Base-by-base conservation (phyloP, 2,888 invertebrate species). In the Eulithis testata region DNA sequence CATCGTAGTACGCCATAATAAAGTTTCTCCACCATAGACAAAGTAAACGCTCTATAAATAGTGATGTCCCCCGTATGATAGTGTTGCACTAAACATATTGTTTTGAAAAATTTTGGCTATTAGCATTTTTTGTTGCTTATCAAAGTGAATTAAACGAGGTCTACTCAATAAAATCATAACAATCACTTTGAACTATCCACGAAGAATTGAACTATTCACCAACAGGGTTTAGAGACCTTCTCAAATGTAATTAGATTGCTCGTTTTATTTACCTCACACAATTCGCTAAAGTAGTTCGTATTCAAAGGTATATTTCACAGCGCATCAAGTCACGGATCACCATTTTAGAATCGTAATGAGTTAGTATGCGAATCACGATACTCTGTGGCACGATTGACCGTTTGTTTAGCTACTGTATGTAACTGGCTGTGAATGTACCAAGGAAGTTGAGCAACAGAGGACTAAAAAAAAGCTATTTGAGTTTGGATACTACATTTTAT, bases 271-370 rank as follows among this genome's bases (percentile, higher is more conserved):
- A 31, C 31, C 31, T n/a, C 45, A 45, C n/a, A 37, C 37, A 49
- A 58, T 50, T 40, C 40, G n/a, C 45, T 43, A 63, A 59, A 60
- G 55, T 60, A 55, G 54, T 60, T 60, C 60, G 55, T 47, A 66
- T 67, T 60, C 59, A 55, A 57, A 67, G 60, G 57, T 44, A 59
- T 65, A 65, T 65, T 63, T 75, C 68, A 70, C 67, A 70, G 67
- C 73, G 70, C 63, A 65, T 68, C 57, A 65, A 69, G 77, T 75
- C 82, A 71, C 60, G 71, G 57, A 53, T 47, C 4, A 53, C 90
- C 88, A 88, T 89, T 76, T 88, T 90, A 76, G 76, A 86, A 84
- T 88, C 80, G 77, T 73, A 84, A 89, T 89, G 88, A 88, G 80
- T 86, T 86, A 85, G 81, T 90, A 84, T 80, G 76, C 78, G 27